phyloP scores from a whole-genome alignment of 2,797 vertebrate species.

The Neopelma chrysocephalum region DNA sequence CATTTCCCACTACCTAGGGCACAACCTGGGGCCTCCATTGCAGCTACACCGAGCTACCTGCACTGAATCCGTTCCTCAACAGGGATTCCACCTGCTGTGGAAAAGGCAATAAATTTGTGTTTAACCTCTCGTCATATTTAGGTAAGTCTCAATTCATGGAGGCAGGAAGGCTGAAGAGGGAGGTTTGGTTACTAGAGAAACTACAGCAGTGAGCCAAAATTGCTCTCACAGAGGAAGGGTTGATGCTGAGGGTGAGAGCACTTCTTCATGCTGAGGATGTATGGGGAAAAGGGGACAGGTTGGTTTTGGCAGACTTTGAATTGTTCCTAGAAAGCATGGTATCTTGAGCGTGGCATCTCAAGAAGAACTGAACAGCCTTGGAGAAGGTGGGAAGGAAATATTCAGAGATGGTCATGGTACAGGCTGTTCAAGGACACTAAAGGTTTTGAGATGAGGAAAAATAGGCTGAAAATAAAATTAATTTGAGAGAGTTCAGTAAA shows the following conservation, averaged over 20 bases:
- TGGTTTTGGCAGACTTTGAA: not conserved
- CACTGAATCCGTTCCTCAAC: not conserved
- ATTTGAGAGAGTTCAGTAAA: not conserved
- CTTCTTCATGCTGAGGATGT: not conserved
- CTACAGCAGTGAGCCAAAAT: not conserved
- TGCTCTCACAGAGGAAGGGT: not conserved
- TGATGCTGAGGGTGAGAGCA: not conserved
- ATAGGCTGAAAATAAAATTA: not conserved
- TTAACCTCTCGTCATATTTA: not conserved
- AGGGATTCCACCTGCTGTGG: not conserved
- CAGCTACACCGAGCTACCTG: not conserved
- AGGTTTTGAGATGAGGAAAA: not conserved
- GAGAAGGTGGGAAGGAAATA: not conserved
- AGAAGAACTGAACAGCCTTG: not conserved
- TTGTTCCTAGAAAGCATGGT: not conserved
- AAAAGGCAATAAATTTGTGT: not conserved
- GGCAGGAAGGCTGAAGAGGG: not conserved
- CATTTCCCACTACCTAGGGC: not conserved
- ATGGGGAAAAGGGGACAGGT: not conserved
- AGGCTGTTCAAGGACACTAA: not conserved
- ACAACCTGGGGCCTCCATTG: not conserved
- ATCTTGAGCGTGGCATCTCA: not conserved
- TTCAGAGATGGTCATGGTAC: not conserved
- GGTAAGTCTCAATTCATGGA: not conserved
- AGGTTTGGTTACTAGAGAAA: not conserved